Evolutionary conservation across 2,113 vertebrate species (phyloP).

Genomic region (Maccullochella peelii): DNA sequence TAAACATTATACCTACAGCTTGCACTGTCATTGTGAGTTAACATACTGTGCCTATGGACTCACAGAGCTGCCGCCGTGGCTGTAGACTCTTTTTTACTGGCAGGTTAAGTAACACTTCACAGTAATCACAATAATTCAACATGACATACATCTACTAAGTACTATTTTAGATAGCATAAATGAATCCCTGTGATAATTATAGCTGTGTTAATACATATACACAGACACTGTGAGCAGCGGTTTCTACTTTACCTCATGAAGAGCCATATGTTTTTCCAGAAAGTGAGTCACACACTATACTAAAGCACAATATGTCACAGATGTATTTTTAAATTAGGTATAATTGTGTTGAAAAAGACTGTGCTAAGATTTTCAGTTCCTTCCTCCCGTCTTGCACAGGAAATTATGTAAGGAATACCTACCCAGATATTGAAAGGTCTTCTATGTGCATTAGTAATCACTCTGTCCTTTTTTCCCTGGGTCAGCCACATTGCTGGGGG

Average conservation of each 20-base stretch:
- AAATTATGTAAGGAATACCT: conserved; percentile 18
- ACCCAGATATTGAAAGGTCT: conserved; percentile 28
- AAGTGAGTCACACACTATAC: not conserved
- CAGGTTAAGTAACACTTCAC: conserved; percentile 39
- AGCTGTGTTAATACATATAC: not conserved
- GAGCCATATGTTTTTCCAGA: not conserved
- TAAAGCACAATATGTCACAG: conserved; percentile 4
- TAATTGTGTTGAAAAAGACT: conserved; percentile 5
- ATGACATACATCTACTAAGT: conserved; percentile 29
- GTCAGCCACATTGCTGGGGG: conserved; percentile 59
- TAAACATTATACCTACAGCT: conserved; percentile 10
- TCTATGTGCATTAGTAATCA: conserved; percentile 55
- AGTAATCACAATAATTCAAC: conserved; percentile 47
- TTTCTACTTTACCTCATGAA: conserved; percentile 1
- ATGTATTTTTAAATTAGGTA: conserved; percentile 25
- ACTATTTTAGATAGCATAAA: conserved; percentile 29
- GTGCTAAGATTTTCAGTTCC: not conserved
- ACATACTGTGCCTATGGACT: not conserved
- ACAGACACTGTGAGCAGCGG: conserved; percentile 1
- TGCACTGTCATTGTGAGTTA: not conserved
- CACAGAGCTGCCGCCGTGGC: not conserved
- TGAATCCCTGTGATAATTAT: conserved; percentile 10
- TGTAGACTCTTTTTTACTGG: conserved; percentile 7
- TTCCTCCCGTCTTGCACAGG: not conserved
- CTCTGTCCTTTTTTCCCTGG: conserved; percentile 41